These are phyloP conservation scores for Dryocosmus kuriphilus DNA, from an alignment of 2,888 invertebrate species.

Conservation along the genomic window DNA sequence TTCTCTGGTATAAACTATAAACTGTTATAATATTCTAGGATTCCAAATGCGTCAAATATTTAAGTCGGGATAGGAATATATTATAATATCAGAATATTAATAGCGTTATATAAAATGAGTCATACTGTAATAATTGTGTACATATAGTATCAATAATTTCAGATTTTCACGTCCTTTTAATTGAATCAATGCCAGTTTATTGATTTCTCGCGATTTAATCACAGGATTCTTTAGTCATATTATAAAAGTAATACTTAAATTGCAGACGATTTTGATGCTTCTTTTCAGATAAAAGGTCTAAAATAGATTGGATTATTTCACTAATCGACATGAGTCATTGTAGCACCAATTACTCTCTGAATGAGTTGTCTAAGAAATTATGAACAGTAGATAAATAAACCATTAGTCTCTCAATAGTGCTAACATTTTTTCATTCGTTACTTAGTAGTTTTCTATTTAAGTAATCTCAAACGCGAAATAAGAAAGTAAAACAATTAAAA, in stretches of 20 bases:
- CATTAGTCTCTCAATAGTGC: no score
- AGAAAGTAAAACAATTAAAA: background rate
- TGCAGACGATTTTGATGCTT: background rate
- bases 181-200: background rate
- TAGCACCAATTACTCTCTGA: background rate
- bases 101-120: background rate
- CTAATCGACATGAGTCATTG: background rate
- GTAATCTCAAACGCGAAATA: background rate
- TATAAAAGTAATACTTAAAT: background rate
- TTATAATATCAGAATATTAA: no score
- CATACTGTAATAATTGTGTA: background rate
- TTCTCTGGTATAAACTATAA: background rate
- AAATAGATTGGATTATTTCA: background rate
- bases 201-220: background rate
- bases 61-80: no score
- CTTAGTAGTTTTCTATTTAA: background rate
- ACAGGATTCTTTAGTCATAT: background rate
- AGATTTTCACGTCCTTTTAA: background rate
- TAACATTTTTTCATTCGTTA: background rate
- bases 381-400: background rate
- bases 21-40: conserved; percentile 1
- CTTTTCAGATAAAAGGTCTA: background rate
- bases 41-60: background rate
- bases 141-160: background rate
- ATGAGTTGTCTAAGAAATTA: background rate